phyloP scores from a whole-genome alignment of 2,888 invertebrate genomes.

The Lasioglossum figueresi region DNA sequence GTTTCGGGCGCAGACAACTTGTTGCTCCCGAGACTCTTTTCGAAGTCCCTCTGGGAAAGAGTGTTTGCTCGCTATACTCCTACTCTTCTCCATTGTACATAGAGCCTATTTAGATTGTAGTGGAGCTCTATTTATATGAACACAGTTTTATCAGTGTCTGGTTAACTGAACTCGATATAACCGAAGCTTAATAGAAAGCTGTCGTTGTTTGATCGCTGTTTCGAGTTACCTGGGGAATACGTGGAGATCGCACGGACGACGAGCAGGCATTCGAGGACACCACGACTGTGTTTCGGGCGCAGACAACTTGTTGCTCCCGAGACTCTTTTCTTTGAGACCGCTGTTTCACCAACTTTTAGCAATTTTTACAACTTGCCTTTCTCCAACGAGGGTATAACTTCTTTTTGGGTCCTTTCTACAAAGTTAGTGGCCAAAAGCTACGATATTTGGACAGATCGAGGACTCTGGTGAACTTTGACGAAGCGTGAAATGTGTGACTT shows the following conservation, averaged over 20 bases:
- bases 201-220: conserved; percentile 33
- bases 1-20: neutral
- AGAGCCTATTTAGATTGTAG: too few species aligned
- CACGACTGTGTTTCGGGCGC: neutral
- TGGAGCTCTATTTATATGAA: too few species aligned
- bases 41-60: neutral
- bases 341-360: too few species aligned
- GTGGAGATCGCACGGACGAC: neutral
- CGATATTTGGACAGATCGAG: too few species aligned
- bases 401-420: too few species aligned
- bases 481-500: neutral
- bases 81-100: too few species aligned
- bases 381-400: too few species aligned
- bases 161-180: conserved; percentile 5
- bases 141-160: too few species aligned
- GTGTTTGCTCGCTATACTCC: neutral
- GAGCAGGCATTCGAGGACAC: neutral
- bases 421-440: too few species aligned
- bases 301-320: neutral
- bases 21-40: neutral
- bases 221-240: neutral
- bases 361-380: too few species aligned
- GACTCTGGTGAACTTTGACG: too few species aligned
- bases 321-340: too few species aligned
- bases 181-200: conserved; percentile 17